Evolutionary conservation across 2,113 vertebrate species (phyloP).

Genomic region (Plecotus auritus): DNA sequence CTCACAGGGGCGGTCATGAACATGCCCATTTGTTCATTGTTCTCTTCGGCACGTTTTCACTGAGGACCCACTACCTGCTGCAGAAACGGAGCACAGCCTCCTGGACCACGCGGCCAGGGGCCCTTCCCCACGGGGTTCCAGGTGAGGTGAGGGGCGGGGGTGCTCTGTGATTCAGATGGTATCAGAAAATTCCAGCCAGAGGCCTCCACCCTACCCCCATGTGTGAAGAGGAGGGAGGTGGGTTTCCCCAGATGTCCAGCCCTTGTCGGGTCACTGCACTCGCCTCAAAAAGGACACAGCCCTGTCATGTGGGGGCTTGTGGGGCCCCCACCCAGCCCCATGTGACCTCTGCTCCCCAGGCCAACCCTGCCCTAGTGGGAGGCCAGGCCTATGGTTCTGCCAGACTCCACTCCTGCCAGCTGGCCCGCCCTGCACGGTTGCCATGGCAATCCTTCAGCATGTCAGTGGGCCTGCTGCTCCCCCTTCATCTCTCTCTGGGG

Average conservation of each 20-base stretch:
- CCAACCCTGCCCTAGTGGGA: neutral
- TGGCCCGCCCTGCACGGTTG: slow-evolving; percentile 61
- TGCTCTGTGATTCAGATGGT: neutral
- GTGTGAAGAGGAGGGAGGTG: neutral
- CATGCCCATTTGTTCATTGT: neutral
- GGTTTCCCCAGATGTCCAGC: neutral
- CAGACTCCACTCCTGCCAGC: slow-evolving; percentile 63
- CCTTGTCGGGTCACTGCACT: fast-evolving
- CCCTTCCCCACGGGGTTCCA: neutral
- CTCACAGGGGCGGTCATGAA: neutral
- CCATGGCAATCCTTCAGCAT: slow-evolving; percentile 66
- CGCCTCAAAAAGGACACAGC: neutral
- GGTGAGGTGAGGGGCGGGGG: neutral
- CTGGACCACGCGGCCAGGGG: fast-evolving
- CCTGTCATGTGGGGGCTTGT: fast-evolving
- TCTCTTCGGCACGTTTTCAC: neutral
- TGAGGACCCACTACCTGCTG: fast-evolving
- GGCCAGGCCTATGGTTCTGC: slow-evolving; percentile 44
- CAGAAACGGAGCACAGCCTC: neutral
- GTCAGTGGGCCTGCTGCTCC: neutral
- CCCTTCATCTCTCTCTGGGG: slow-evolving; percentile 14
- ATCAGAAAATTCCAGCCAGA: neutral
- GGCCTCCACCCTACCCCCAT: fast-evolving
- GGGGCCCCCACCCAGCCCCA: neutral
- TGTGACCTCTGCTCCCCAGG: neutral